phyloP scores from a whole-genome alignment of 2,888 invertebrate species.

The Monoplex corrugatus region DNA sequence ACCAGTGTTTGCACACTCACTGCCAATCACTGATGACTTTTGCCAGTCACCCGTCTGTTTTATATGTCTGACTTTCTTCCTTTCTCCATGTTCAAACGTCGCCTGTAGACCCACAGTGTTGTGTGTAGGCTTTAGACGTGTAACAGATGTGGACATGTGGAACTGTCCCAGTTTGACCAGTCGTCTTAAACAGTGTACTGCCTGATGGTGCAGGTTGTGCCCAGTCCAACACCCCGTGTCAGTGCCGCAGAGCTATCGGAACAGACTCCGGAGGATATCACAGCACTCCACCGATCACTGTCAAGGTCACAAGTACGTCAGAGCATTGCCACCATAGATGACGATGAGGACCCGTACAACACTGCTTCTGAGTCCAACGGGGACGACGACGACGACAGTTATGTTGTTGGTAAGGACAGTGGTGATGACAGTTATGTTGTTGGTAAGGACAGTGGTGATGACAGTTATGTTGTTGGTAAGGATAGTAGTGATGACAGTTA shows the following conservation, averaged over 20 bases:
- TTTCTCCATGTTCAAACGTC: no score
- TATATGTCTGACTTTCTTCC: no score
- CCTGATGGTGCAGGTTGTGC: constrained; percentile 55
- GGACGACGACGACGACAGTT: constrained; percentile 27
- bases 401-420: constrained; percentile 25
- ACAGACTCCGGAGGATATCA: background rate
- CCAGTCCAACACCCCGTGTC: constrained; percentile 55
- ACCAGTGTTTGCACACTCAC: no score
- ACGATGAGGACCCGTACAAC: constrained; percentile 46
- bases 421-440: background rate
- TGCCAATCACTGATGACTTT: no score
- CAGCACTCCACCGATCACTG: background rate
- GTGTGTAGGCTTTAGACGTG: no score
- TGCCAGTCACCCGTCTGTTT: no score
- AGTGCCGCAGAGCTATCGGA: constrained; percentile 44
- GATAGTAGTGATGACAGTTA: background rate
- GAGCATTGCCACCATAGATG: constrained; percentile 39
- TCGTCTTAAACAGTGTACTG: no score
- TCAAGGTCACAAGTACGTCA: background rate
- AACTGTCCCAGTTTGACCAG: no score
- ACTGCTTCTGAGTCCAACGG: constrained; percentile 38
- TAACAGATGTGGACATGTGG: no score
- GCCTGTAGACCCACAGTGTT: no score
- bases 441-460: background rate
- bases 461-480: background rate